phyloP scores from a whole-genome alignment of 2,888 invertebrate species.

The Helicoverpa assulta region DNA sequence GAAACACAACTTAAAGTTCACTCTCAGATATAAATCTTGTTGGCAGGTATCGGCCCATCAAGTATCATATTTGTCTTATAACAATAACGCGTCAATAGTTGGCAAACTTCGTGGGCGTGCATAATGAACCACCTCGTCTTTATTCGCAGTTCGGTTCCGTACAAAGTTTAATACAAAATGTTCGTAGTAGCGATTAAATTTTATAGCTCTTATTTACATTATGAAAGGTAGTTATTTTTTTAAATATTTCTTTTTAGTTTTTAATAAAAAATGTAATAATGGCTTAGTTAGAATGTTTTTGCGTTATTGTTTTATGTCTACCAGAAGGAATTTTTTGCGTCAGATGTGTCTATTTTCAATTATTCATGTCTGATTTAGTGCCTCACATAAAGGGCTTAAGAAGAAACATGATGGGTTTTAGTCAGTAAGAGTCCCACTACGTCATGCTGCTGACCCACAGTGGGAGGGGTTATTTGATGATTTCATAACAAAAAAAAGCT shows the following conservation, averaged over 20 bases:
- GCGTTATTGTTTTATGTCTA: no score
- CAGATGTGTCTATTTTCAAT: no score
- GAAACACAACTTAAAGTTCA: slow-evolving; percentile 6
- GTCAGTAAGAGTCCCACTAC: no score
- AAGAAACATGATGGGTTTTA: no score
- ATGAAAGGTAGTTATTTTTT: neutral
- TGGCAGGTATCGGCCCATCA: slow-evolving; percentile 46
- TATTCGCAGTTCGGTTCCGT: slow-evolving; percentile 15
- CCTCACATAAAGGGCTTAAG: no score
- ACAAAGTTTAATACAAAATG: slow-evolving; percentile 34
- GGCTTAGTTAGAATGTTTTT: no score
- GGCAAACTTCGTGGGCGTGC: slow-evolving; percentile 47
- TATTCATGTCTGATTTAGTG: no score
- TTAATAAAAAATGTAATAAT: neutral
- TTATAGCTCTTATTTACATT: slow-evolving; percentile 12
- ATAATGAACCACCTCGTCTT: slow-evolving; percentile 42
- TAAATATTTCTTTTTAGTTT: neutral
- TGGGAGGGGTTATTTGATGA: no score
- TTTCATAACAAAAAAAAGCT: no score
- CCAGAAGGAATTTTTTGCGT: no score
- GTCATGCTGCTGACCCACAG: no score
- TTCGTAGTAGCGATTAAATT: slow-evolving; percentile 2
- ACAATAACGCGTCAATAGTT: slow-evolving; percentile 52
- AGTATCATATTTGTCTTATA: slow-evolving; percentile 35
- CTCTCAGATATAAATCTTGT: neutral